Evolutionary conservation across 1,140 invertebrate species (phyloP).

Genomic region (Heliconius nattereri): DNA sequence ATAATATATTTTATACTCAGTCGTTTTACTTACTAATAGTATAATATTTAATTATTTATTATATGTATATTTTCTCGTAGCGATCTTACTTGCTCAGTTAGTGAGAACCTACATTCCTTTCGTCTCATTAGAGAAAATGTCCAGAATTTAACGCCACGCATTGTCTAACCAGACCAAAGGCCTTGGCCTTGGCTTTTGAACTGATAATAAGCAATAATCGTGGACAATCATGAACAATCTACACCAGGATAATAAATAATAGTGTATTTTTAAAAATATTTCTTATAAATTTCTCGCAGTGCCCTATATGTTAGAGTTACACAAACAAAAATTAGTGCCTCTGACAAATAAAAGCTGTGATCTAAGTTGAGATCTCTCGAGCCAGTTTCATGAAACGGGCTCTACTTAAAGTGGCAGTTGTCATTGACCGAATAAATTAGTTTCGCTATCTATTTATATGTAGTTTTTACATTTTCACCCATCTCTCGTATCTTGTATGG

Average conservation of each 20-base stretch:
- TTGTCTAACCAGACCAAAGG: too few species aligned
- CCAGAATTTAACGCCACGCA: too few species aligned
- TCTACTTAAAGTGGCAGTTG: neutral
- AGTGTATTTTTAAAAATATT: neutral
- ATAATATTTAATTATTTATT: neutral
- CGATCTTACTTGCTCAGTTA: too few species aligned
- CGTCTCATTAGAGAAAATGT: neutral
- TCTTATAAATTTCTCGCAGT: neutral
- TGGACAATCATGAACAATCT: too few species aligned
- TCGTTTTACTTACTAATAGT: neutral
- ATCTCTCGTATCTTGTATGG: neutral
- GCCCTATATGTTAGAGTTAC: neutral
- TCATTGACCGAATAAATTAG: constrained; percentile 5
- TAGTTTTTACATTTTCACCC: neutral
- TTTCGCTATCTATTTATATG: neutral
- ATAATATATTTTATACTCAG: too few species aligned
- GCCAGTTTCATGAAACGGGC: neutral
- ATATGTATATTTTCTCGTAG: neutral
- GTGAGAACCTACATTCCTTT: neutral
- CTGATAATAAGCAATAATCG: too few species aligned
- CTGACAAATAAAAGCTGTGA: neutral
- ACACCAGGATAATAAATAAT: too few species aligned
- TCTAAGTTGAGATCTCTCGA: constrained; percentile 3
- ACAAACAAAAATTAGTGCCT: neutral
- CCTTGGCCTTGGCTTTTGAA: too few species aligned